Conservation (phyloP, 1,140 invertebrate genomes). For the Aradophagus sp. region DNA sequence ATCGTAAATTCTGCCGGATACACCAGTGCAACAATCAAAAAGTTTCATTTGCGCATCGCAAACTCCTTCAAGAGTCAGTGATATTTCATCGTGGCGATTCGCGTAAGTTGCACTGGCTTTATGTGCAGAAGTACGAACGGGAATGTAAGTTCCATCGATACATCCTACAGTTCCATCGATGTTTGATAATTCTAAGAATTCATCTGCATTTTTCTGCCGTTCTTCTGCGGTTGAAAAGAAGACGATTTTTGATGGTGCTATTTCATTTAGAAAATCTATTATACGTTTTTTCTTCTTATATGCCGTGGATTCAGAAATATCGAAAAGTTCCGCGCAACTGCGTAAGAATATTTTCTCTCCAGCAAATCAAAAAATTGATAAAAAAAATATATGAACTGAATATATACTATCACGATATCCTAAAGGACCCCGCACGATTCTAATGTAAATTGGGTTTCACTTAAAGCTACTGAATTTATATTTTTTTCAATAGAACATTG, state of each 20-base stretch:
- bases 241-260: background rate
- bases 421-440: no score
- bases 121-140: background rate
- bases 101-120: background rate
- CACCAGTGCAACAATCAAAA: background rate
- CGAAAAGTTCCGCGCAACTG: no score
- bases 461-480: no score
- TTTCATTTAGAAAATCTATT: no score
- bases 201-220: background rate
- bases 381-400: no score
- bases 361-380: no score
- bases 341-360: no score
- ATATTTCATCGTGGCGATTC: conserved; percentile 1
- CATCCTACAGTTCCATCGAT: conserved; percentile 3
- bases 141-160: conserved; percentile 10
- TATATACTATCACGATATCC: no score
- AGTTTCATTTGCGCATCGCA: background rate
- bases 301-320: no score
- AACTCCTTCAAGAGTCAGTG: background rate
- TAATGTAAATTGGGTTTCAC: no score
- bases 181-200: background rate
- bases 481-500: no score
- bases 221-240: conserved; percentile 6
- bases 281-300: no score
- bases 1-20: conserved; percentile 1